Percentiles rank a stretch among this genome's conserved stretches.
Conservation (phyloP, 2,797 vertebrate species). For the Perodicticus potto region DNA sequence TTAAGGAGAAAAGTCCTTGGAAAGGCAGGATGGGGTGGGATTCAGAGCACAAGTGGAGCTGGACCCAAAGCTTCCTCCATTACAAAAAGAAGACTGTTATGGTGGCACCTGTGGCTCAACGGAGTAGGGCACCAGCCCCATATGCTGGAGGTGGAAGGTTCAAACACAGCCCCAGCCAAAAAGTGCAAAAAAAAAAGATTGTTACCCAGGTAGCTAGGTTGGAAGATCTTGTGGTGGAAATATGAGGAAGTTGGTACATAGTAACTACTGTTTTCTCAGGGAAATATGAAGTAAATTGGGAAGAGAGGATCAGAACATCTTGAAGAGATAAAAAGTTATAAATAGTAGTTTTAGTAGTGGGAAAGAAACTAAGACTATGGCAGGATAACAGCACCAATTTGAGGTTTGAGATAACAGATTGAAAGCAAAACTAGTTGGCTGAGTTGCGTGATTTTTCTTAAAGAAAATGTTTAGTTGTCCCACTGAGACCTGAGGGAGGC, state of each 20-base stretch:
- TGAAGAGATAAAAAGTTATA: constrained; percentile 14
- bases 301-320: neutral
- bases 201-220: neutral
- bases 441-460: constrained; percentile 51
- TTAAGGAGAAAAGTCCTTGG: neutral
- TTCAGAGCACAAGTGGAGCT: neutral
- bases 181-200: neutral
- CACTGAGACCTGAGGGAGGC: neutral
- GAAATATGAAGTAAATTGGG: constrained; percentile 28
- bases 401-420: neutral
- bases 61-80: neutral
- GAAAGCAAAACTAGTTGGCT: neutral
- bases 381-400: constrained; percentile 10
- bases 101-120: no score
- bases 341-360: neutral
- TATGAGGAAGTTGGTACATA: neutral
- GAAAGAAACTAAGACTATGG: neutral
- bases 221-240: neutral
- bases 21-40: neutral
- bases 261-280: constrained; percentile 17
- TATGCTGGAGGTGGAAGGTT: no score
- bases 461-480: neutral
- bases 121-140: no score
- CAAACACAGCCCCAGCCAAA: no score
- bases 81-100: neutral